Base-by-base conservation (phyloP, 2,888 invertebrate genomes). In the Crioceris asparagi region DNA sequence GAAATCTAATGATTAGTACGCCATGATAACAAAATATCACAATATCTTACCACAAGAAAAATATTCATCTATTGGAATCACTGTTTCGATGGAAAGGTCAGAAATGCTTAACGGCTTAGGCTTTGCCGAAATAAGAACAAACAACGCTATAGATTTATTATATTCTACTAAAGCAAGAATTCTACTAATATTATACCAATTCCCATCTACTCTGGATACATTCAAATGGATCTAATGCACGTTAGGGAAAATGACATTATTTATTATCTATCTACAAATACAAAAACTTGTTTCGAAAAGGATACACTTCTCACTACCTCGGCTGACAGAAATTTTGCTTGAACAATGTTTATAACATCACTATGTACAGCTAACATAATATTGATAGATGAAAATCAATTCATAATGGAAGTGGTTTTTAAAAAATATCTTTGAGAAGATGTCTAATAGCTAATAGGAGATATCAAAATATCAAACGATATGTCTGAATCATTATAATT, bases 61-160 rank as follows among this genome's bases (percentile, higher is more conserved):
- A 54, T 76, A 75, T 52, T 76, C 75, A 66, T 87, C 82, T 38
- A 90, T 75, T 17, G 88, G 83, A 53, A 88, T 72, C 35, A 83
- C 79, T 61, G 78, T 77, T 65, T 87, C 86, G 53, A 88, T 75
- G 10, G 79, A 77, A 49, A 90, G 69, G 65, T 88, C 87, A 35
- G 78, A 79, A 56, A 79, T 77, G 38, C 77, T 75, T 57, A 73
- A 75, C 14, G 84, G 80, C 49, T 80, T 79, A 52, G 68, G 70
- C 53, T 73, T 72, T 38, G 78, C 67, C 5, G 70, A 68, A 32
- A 71, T 64, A 45, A 74, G 66, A 43, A 75, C 64, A 53, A 75
- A 71, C 42, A 76, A 60, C 36, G 71, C 76, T 57, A 67, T 67
- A 10, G 72, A 69, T 15, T 62, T 59, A 43, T 69, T 69, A 52